Evolutionary conservation across 1,140 invertebrate species (phyloP).

Genomic region (Drosophila novamexicana): DNA sequence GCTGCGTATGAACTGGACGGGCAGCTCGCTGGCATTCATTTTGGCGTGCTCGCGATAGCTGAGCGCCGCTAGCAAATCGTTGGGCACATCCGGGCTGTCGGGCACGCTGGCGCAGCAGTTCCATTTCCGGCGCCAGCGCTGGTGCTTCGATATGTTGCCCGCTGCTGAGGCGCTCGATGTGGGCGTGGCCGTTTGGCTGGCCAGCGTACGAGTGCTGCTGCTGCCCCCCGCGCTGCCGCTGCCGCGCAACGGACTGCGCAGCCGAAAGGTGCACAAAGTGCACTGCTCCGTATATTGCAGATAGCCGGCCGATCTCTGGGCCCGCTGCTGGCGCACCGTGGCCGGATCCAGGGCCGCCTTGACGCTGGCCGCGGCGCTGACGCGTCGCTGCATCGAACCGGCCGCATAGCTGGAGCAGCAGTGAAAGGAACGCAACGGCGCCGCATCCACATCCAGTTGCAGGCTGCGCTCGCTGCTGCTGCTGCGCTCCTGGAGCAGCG

Average conservation of each 20-base stretch:
- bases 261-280: slow-evolving; percentile 78
- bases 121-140: slow-evolving; percentile 85
- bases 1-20: slow-evolving; percentile 75
- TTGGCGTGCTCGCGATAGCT: slow-evolving; percentile 65
- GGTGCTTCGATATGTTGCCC: slow-evolving; percentile 81
- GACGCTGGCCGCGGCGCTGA: slow-evolving; percentile 57
- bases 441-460: slow-evolving; percentile 34
- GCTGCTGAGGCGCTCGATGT: slow-evolving; percentile 49
- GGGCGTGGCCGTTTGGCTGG: slow-evolving; percentile 58
- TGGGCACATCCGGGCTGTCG: slow-evolving; percentile 86
- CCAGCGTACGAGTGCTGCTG: slow-evolving; percentile 60
- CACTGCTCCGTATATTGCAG: slow-evolving; percentile 82
- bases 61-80: slow-evolving; percentile 73
- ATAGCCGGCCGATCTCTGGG: slow-evolving; percentile 43
- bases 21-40: slow-evolving; percentile 67
- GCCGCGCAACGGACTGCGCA: slow-evolving; percentile 53
- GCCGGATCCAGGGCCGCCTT: slow-evolving; percentile 60
- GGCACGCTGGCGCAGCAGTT: slow-evolving; percentile 86
- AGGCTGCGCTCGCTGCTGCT: slow-evolving; percentile 10
- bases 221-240: slow-evolving; percentile 51
- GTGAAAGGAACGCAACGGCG: slow-evolving; percentile 65
- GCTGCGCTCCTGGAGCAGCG: slow-evolving; percentile 67
- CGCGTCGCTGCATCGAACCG: slow-evolving; percentile 64
- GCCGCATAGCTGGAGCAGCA: slow-evolving; percentile 80
- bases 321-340: slow-evolving; percentile 24